Conservation (phyloP, 1,140 invertebrate genomes). For the Hypsibius dujardini region DNA sequence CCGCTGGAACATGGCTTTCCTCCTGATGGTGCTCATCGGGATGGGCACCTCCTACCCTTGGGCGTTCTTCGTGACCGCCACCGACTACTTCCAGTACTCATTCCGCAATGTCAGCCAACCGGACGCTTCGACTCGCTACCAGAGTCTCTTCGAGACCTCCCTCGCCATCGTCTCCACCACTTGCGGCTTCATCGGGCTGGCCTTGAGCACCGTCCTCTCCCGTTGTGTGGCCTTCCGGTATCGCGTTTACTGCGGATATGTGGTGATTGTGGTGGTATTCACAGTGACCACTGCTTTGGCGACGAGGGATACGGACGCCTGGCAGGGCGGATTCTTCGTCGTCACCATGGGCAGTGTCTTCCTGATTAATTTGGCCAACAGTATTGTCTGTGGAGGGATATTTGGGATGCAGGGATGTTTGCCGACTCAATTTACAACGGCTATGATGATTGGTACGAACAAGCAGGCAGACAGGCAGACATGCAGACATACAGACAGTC, state of each 20-base stretch:
- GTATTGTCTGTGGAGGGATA: not conserved
- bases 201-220: not conserved
- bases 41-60: not conserved
- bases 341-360: not conserved
- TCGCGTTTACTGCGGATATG: not conserved
- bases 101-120: not conserved
- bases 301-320: not conserved
- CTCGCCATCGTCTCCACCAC: not conserved
- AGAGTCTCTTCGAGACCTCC: not conserved
- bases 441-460: not conserved
- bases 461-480: too few relatives aligned
- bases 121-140: not conserved
- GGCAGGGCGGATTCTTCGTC: not conserved
- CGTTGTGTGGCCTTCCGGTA: not conserved
- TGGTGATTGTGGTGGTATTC: not conserved
- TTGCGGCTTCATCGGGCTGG: not conserved
- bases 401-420: constrained; percentile 4
- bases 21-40: not conserved
- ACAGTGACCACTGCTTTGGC: not conserved
- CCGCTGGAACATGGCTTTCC: not conserved
- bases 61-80: not conserved
- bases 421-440: not conserved
- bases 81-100: not conserved
- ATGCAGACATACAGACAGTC: too few relatives aligned
- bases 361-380: not conserved